phyloP scores from a whole-genome alignment of 2,888 invertebrate genomes.

The Melanotus villosus region DNA sequence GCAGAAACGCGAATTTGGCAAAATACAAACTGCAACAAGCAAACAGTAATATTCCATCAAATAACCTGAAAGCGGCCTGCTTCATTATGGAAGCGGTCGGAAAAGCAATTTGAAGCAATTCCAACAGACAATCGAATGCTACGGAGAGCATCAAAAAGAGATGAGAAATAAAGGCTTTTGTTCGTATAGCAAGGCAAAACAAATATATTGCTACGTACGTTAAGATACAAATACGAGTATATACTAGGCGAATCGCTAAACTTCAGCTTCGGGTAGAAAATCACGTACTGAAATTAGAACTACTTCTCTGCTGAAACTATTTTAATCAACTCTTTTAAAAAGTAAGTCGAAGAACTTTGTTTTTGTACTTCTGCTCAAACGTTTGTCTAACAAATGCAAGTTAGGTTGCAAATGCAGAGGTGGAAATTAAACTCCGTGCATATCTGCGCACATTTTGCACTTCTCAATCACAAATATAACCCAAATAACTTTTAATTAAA shows the following conservation, averaged over 20 bases:
- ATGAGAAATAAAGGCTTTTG: slow-evolving; percentile 60
- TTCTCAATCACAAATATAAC: too few relatives aligned
- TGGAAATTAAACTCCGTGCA: too few relatives aligned
- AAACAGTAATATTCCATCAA: slow-evolving; percentile 69
- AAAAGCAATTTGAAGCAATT: slow-evolving; percentile 67
- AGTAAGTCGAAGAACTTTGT: too few relatives aligned
- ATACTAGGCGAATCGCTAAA: slow-evolving; percentile 3
- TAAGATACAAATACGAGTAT: slow-evolving; percentile 25
- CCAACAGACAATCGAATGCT: slow-evolving; percentile 65
- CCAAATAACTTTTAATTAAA: too few relatives aligned
- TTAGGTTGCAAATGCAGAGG: too few relatives aligned
- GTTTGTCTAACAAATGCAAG: too few relatives aligned
- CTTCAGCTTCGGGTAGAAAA: too few relatives aligned
- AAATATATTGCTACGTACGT: slow-evolving; percentile 54
- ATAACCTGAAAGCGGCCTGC: slow-evolving; percentile 62
- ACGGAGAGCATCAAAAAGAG: slow-evolving; percentile 61
- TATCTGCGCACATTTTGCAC: too few relatives aligned
- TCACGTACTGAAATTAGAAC: too few relatives aligned
- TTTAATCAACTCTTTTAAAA: too few relatives aligned
- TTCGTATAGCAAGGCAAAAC: slow-evolving; percentile 56
- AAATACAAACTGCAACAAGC: slow-evolving; percentile 50
- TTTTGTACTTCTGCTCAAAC: too few relatives aligned
- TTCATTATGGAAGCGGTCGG: slow-evolving; percentile 66
- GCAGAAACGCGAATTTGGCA: slow-evolving; percentile 38
- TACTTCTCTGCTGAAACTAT: too few relatives aligned